Conservation (phyloP, 2,888 invertebrate genomes). For the Pseudoips prasinana region DNA sequence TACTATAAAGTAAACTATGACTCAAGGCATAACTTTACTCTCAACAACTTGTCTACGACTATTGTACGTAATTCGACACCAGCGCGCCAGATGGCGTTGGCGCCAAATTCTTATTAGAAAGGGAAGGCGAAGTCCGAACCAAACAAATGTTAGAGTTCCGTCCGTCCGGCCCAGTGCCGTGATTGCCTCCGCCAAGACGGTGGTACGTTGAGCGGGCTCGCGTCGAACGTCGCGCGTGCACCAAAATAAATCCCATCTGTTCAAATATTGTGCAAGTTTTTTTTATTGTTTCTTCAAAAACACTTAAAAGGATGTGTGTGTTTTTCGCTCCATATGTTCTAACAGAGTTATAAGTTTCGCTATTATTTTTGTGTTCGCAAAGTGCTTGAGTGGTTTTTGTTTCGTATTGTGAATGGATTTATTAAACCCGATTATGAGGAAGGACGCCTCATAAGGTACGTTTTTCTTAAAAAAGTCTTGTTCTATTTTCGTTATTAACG, state of each 20-base stretch:
- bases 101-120: slow-evolving; percentile 45
- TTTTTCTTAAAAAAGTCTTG: slow-evolving; percentile 36
- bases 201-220: slow-evolving; percentile 26
- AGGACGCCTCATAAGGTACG: slow-evolving; percentile 57
- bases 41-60: no score
- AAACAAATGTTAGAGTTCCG: slow-evolving; percentile 48
- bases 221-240: slow-evolving; percentile 61
- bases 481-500: slow-evolving; percentile 37
- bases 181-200: slow-evolving; percentile 52
- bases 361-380: slow-evolving; percentile 62
- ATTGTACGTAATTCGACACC: not conserved
- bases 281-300: slow-evolving; percentile 60
- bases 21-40: no score
- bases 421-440: slow-evolving; percentile 68
- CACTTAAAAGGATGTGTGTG: slow-evolving; percentile 55
- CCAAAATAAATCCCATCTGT: slow-evolving; percentile 78
- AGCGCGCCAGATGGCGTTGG: slow-evolving; percentile 49
- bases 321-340: slow-evolving; percentile 40
- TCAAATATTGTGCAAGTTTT: slow-evolving; percentile 75
- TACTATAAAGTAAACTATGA: no score
- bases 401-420: slow-evolving; percentile 75
- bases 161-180: slow-evolving; percentile 61
- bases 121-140: slow-evolving; percentile 55
- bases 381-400: slow-evolving; percentile 70
- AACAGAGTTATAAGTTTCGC: slow-evolving; percentile 41